Conservation (phyloP, 2,888 invertebrate species). For the Synanthedon formicaeformis region DNA sequence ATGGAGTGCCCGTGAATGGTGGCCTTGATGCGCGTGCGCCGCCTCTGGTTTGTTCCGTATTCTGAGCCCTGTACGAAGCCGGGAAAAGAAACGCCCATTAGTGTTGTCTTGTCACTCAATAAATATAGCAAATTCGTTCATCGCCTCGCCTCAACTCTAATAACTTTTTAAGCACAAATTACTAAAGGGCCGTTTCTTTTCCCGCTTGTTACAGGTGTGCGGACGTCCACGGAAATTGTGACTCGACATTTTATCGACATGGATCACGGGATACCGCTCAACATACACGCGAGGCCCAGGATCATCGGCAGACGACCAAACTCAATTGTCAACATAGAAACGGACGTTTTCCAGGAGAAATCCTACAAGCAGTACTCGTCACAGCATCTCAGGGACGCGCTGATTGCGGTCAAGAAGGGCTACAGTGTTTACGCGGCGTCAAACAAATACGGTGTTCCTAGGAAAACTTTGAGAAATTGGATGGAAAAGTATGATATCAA, state of each 20-base stretch:
- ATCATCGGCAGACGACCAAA: conserved; percentile 55
- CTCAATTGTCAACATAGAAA: conserved; percentile 59
- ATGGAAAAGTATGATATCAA: conserved; percentile 71
- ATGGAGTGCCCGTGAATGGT: too few relatives aligned
- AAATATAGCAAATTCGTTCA: neutral
- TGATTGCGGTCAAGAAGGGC: conserved; percentile 64
- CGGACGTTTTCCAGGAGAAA: conserved; percentile 62
- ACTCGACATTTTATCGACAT: conserved; percentile 61
- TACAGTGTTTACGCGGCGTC: conserved; percentile 70
- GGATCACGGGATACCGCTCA: conserved; percentile 56
- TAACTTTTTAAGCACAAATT: neutral
- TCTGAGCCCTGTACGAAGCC: conserved; percentile 51
- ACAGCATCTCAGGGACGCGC: conserved; percentile 56
- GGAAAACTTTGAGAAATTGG: conserved; percentile 69
- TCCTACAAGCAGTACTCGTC: conserved; percentile 67
- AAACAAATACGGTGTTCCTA: conserved; percentile 66
- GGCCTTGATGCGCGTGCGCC: conserved; percentile 1
- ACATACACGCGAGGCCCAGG: conserved; percentile 56
- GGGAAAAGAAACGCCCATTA: conserved; percentile 61
- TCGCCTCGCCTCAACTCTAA: neutral
- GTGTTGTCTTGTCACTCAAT: neutral
- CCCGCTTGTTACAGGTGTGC: conserved; percentile 65
- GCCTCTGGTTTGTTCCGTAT: conserved; percentile 8
- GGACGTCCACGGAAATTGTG: conserved; percentile 62
- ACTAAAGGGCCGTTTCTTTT: conserved; percentile 41